These are phyloP conservation scores for Drosophila kurseongensis DNA, from an alignment of 1,140 invertebrate genomes.

Conservation along the genomic window DNA sequence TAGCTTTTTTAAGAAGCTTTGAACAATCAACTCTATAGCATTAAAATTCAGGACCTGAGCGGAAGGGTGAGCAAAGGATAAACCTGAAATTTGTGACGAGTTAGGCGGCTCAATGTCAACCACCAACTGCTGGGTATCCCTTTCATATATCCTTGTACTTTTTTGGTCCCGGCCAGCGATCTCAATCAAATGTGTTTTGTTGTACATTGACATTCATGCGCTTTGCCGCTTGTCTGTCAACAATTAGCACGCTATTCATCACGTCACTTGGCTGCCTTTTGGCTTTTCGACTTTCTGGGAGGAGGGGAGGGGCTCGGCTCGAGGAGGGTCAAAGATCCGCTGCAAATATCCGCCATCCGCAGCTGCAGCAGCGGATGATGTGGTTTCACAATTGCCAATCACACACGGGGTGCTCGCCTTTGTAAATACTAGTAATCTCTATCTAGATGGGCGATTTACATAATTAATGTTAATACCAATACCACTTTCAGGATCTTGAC, in stretches of 20 bases:
- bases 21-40: not conserved
- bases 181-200: constrained; percentile 74
- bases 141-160: constrained; percentile 35
- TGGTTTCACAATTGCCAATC: constrained; percentile 45
- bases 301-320: constrained; percentile 17
- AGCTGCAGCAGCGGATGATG: constrained; percentile 35
- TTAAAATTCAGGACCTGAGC: constrained; percentile 2
- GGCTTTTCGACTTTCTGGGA: constrained; percentile 13
- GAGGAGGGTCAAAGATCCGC: constrained; percentile 37
- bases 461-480: constrained; percentile 26
- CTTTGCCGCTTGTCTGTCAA: constrained; percentile 77
- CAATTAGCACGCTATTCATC: constrained; percentile 85
- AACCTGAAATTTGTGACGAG: constrained; percentile 66
- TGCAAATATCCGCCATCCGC: constrained; percentile 19
- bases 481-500: constrained; percentile 41
- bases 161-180: constrained; percentile 43
- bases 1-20: not conserved
- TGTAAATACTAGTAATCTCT: constrained; percentile 11
- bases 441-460: constrained; percentile 22
- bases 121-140: constrained; percentile 53
- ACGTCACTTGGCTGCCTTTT: constrained; percentile 61
- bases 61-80: constrained; percentile 50
- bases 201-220: constrained; percentile 75
- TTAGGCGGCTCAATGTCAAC: constrained; percentile 77
- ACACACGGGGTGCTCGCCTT: constrained; percentile 4